Conservation (phyloP, 2,888 invertebrate genomes). For the Linhomoeus sp. region DNA sequence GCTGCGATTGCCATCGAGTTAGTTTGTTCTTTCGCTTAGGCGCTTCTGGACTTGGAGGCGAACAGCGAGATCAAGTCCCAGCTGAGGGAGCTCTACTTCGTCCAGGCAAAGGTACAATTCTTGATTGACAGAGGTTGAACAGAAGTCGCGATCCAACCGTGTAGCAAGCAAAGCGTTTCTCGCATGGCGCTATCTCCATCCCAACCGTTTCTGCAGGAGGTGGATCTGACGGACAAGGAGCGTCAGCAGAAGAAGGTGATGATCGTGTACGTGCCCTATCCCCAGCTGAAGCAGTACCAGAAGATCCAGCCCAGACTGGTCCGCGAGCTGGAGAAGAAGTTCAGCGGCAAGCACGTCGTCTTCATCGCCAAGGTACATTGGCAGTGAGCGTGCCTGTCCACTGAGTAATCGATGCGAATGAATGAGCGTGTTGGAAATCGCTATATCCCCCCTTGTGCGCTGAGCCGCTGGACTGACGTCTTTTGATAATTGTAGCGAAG, state of each 20-base stretch:
- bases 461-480: too few species aligned
- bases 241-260: constrained; percentile 75
- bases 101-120: constrained; percentile 63
- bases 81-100: constrained; percentile 78
- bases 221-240: constrained; percentile 58
- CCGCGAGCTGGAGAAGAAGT: constrained; percentile 95
- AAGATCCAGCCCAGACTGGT: constrained; percentile 90
- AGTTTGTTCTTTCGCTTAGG: constrained; percentile 36
- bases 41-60: constrained; percentile 82
- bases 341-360: constrained; percentile 94
- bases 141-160: too few species aligned
- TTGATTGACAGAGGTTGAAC: too few species aligned
- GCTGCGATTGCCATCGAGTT: too few species aligned
- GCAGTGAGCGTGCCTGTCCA: too few species aligned
- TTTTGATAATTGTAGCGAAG: too few species aligned
- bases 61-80: constrained; percentile 91
- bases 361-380: constrained; percentile 54
- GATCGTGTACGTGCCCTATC: constrained; percentile 96
- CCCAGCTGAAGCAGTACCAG: constrained; percentile 88
- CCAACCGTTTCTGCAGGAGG: too few species aligned
- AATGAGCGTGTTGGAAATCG: too few species aligned
- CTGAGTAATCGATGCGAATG: too few species aligned
- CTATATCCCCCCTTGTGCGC: too few species aligned
- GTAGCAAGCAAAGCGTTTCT: too few species aligned
- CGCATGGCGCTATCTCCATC: too few species aligned